Evolutionary conservation across 2,797 vertebrate genomes (phyloP), one percentile per base, ranked within the genome.

Genomic region (Taenioides sp.): DNA sequence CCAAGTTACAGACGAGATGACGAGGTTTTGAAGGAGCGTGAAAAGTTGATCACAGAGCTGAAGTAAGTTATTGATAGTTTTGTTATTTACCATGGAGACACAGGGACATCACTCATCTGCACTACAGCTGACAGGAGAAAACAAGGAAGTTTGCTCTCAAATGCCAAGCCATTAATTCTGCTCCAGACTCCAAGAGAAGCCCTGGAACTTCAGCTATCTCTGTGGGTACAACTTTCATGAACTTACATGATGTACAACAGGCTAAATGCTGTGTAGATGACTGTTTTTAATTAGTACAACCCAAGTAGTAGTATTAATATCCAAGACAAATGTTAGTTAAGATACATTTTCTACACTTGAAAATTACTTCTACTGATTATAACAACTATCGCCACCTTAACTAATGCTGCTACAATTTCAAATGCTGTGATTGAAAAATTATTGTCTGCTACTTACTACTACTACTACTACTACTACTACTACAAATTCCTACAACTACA

Each of bases 151-250:
- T 25, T 58, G n/a, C 7, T 18, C 52, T 31, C 52, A 68, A 68
- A 68, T 68, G 54, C 54, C 67, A 68, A 68, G 54, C 54, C 16
- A 40, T 57, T 68, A 40, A 68, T 68, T 68, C 52, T 40, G 31
- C 28, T 37, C 43, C 28, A 34, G n/a, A 49, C 37, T 47, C 47
- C 22, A 4, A 49, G 43, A 47, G 23, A 7, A 27, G 64, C 25
- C 22, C 25, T 65, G 47, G 23, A 52, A 50, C 31, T 58, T 68
- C 66, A 54, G 17, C 31, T 18, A 40, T 57, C 10, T 37, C 27
- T 34, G 20, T 7, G 28, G 18, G 17, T 5, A 22, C 12, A 55
- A 58, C 28, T 57, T 68, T 34, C 11, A 31, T 22, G 2, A n/a
- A 22, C 28, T 62, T 37, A 22, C 9, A 7, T 17, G 40, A 25